Conservation (phyloP, 2,113 vertebrate genomes). For the Thinocorus orbignyianus region DNA sequence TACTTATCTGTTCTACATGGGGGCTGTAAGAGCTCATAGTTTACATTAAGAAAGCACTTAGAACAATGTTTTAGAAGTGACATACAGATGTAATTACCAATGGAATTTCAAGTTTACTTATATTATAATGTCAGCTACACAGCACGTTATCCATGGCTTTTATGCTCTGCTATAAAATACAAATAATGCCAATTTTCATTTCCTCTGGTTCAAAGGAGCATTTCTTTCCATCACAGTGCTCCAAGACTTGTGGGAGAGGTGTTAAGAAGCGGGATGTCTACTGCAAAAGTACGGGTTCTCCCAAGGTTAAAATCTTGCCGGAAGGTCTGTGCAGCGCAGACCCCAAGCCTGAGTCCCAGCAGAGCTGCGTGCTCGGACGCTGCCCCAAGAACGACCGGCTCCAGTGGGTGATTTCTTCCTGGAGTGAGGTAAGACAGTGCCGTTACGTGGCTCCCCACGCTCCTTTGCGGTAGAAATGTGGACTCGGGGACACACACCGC, state of each 20-base stretch:
- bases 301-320: constrained; percentile 72
- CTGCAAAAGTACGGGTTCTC: constrained; percentile 79
- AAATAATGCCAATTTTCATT: neutral
- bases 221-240: constrained; percentile 81
- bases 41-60: neutral
- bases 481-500: neutral
- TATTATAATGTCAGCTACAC: neutral
- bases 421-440: constrained; percentile 90
- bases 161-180: neutral
- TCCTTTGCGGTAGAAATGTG: neutral
- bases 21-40: neutral
- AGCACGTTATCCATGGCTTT: neutral
- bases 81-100: neutral
- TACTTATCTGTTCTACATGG: neutral
- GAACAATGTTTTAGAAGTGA: neutral
- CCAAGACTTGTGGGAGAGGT: constrained; percentile 94
- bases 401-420: constrained; percentile 87
- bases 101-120: neutral
- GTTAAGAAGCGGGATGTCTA: constrained; percentile 85
- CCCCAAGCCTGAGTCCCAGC: constrained; percentile 83
- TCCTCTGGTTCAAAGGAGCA: neutral
- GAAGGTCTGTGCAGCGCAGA: constrained; percentile 82
- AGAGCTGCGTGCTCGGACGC: constrained; percentile 88
- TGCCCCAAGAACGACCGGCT: constrained; percentile 91
- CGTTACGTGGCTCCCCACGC: neutral